A percentile compares a stretch with the other conserved stretches of the same genome.
These are phyloP conservation scores for Hydrotaea diabolus DNA, from an alignment of 2,888 invertebrate genomes.

Conservation along the genomic window DNA sequence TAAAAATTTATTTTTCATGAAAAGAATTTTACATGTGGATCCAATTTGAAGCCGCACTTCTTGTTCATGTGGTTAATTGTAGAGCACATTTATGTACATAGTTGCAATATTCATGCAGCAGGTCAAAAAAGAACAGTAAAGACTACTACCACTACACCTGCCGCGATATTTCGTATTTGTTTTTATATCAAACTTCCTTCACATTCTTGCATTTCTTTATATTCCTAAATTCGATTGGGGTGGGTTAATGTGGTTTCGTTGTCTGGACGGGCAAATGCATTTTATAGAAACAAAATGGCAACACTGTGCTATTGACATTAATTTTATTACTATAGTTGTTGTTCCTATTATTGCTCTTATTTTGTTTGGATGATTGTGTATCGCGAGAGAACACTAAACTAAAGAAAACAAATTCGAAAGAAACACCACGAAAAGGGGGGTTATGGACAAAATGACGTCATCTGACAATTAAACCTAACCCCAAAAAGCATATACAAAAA, in stretches of 20 bases:
- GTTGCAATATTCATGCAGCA: too few relatives aligned
- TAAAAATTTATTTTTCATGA: too few relatives aligned
- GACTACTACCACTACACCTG: too few relatives aligned
- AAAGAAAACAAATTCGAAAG: conserved; percentile 32
- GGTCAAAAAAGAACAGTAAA: too few relatives aligned
- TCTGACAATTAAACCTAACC: conserved; percentile 60
- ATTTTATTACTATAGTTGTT: conserved; percentile 23
- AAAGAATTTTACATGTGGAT: too few relatives aligned
- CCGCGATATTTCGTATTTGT: too few relatives aligned
- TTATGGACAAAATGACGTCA: conserved; percentile 71
- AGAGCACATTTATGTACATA: too few relatives aligned
- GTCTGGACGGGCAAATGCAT: conserved; percentile 10
- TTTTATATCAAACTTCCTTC: too few relatives aligned
- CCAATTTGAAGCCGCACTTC: too few relatives aligned
- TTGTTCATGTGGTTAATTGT: too few relatives aligned
- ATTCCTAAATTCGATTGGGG: not conserved
- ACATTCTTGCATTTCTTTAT: not conserved
- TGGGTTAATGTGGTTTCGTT: not conserved
- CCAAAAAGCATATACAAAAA: conserved; percentile 47
- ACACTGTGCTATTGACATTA: conserved; percentile 54
- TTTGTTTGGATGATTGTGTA: conserved; percentile 9
- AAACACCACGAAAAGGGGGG: conserved; percentile 47
- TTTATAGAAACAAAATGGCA: conserved; percentile 49
- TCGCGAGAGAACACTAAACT: conserved; percentile 26
- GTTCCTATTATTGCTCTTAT: conserved; percentile 38